Conservation (phyloP, 2,113 vertebrate species). For the Lutjanus erythropterus region DNA sequence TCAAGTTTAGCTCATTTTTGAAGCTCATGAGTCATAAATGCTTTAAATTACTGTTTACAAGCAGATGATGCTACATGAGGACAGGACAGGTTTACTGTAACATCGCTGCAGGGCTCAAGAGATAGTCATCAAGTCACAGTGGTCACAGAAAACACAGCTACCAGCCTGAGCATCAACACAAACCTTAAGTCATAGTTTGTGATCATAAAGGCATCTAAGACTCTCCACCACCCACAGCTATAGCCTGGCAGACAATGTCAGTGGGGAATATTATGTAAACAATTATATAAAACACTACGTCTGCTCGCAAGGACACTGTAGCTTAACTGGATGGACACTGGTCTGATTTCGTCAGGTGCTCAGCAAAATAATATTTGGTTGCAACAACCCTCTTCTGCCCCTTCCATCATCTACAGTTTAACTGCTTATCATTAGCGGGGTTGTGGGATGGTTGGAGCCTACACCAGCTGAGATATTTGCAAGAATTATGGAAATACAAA, state of each 20-base stretch:
- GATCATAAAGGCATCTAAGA: conserved; percentile 44
- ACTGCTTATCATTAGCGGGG: too few species aligned
- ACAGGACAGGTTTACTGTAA: conserved; percentile 19
- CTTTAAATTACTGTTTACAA: conserved; percentile 32
- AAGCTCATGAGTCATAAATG: background rate
- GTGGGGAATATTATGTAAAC: conserved; percentile 75
- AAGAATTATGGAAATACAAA: conserved; percentile 2
- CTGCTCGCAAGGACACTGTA: conserved; percentile 33
- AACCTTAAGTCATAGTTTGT: conserved; percentile 50
- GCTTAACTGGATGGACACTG: conserved; percentile 42
- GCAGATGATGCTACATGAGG: conserved; percentile 1
- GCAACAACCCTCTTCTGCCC: background rate
- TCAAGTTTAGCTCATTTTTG: background rate
- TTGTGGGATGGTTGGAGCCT: too few species aligned
- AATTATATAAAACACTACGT: conserved; percentile 66
- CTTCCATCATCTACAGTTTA: too few species aligned
- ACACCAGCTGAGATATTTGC: too few species aligned
- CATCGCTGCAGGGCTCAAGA: conserved; percentile 7
- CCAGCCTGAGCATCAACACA: conserved; percentile 60
- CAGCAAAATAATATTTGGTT: background rate
- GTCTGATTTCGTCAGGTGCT: conserved; percentile 9
- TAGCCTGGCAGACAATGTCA: conserved; percentile 53
- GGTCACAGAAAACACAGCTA: conserved; percentile 52
- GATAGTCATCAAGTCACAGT: conserved; percentile 58
- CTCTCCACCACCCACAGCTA: conserved; percentile 60